These are phyloP conservation scores for Elanoides forficatus DNA, from an alignment of 2,113 vertebrate species.

Conservation along the genomic window DNA sequence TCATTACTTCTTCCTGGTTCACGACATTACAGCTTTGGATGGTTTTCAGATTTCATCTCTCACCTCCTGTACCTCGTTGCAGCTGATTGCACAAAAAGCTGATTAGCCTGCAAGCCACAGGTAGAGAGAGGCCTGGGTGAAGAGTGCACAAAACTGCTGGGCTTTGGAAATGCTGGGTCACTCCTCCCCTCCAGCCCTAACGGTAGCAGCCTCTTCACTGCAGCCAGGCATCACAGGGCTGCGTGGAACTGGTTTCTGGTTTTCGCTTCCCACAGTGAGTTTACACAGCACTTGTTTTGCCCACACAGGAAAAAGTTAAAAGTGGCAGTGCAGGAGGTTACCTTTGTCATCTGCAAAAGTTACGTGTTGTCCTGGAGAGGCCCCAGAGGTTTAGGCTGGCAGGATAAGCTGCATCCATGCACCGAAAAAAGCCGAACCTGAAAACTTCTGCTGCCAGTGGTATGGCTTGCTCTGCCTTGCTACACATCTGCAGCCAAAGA, in stretches of 20 bases:
- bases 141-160: neutral
- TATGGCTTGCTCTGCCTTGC: neutral
- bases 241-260: neutral
- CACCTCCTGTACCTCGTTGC: constrained; percentile 7
- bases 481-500: neutral
- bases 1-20: constrained; percentile 73
- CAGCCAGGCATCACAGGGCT: neutral
- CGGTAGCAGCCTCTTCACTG: neutral
- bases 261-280: neutral
- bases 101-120: neutral
- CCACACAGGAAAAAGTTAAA: neutral
- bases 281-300: neutral
- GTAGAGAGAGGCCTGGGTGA: neutral
- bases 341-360: neutral
- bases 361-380: neutral
- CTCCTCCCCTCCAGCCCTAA: neutral
- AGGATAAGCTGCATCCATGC: neutral
- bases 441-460: neutral
- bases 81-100: neutral
- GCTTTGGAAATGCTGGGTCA: neutral
- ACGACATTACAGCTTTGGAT: constrained; percentile 53
- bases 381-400: neutral
- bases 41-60: constrained; percentile 56
- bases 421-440: neutral
- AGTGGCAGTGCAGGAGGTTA: neutral